Evolutionary conservation across 2,888 invertebrate genomes (phyloP).

Genomic region (Chrysomela aeneicollis): DNA sequence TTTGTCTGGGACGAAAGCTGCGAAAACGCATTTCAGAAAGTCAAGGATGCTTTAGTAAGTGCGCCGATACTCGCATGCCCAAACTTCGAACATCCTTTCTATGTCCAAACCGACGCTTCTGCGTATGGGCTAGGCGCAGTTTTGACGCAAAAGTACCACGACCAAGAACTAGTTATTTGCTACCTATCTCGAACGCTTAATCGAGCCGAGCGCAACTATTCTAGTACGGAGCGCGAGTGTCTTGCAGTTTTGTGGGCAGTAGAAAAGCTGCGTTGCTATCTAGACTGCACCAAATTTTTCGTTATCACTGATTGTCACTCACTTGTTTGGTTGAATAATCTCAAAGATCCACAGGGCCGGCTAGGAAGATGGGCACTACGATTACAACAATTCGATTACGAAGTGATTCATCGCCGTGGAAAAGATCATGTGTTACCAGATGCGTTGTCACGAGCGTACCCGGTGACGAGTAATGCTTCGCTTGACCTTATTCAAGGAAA

Average conservation of each 20-base stretch:
- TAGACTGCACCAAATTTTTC: constrained; percentile 33
- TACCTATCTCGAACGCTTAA: constrained; percentile 12
- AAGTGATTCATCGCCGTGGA: constrained; percentile 9
- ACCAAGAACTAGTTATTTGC: constrained; percentile 22
- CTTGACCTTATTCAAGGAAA: not conserved
- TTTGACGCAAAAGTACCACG: constrained; percentile 24
- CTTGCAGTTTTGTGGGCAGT: constrained; percentile 33
- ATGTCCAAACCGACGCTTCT: constrained; percentile 25
- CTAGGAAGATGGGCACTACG: constrained; percentile 18
- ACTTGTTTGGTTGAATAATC: constrained; percentile 13
- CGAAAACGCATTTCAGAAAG: not conserved
- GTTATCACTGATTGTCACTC: constrained; percentile 31
- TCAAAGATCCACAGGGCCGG: constrained; percentile 20
- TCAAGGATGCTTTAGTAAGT: constrained; percentile 6
- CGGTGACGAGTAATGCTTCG: no score
- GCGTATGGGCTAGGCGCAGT: constrained; percentile 27
- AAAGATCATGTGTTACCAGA: constrained; percentile 11
- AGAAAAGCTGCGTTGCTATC: constrained; percentile 24
- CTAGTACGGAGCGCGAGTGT: constrained; percentile 29
- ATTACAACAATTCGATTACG: constrained; percentile 13
- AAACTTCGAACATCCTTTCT: constrained; percentile 24
- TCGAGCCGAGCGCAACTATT: constrained; percentile 24
- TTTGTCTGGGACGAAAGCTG: constrained; percentile 1
- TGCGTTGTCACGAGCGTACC: not conserved
- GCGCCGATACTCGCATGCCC: constrained; percentile 19